A percentile compares a stretch with the other conserved stretches of the same genome.
Conservation (phyloP, 2,888 invertebrate species). For the Fabriciana adippe region DNA sequence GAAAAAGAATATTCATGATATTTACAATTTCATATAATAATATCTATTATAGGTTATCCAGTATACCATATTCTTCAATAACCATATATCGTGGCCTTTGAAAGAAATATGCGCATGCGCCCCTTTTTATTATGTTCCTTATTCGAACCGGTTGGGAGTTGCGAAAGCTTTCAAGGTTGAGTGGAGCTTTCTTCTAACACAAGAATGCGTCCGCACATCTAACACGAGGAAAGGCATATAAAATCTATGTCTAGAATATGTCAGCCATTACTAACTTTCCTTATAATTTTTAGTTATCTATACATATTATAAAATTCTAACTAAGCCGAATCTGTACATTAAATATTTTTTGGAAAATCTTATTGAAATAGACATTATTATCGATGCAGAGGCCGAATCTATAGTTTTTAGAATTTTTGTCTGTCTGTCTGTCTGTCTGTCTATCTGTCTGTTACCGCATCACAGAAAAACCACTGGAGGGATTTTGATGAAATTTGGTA, state of each 20-base stretch:
- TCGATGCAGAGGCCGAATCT: too few relatives aligned
- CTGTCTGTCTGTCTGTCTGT: too few relatives aligned
- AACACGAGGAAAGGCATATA: conserved; percentile 29
- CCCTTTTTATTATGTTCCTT: conserved; percentile 41
- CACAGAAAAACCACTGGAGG: too few relatives aligned
- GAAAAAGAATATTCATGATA: too few relatives aligned
- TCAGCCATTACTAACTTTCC: conserved; percentile 1
- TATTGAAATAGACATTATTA: too few relatives aligned
- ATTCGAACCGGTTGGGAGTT: conserved; percentile 46
- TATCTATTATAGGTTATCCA: not conserved
- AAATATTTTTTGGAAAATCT: too few relatives aligned
- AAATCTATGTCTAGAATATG: conserved; percentile 20
- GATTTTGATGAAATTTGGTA: too few relatives aligned
- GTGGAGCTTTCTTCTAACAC: conserved; percentile 45
- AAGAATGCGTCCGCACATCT: conserved; percentile 37
- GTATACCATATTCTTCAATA: conserved; percentile 1
- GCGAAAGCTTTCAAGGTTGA: conserved; percentile 50
- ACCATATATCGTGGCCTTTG: conserved; percentile 19
- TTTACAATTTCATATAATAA: not conserved
- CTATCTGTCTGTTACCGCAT: too few relatives aligned
- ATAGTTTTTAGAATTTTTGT: too few relatives aligned
- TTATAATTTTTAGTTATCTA: conserved; percentile 12
- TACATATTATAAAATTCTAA: too few relatives aligned
- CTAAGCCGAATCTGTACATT: too few relatives aligned
- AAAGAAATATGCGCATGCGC: conserved; percentile 36